Evolutionary conservation across 2,888 invertebrate species (phyloP).

Genomic region (Sepiola atlantica): DNA sequence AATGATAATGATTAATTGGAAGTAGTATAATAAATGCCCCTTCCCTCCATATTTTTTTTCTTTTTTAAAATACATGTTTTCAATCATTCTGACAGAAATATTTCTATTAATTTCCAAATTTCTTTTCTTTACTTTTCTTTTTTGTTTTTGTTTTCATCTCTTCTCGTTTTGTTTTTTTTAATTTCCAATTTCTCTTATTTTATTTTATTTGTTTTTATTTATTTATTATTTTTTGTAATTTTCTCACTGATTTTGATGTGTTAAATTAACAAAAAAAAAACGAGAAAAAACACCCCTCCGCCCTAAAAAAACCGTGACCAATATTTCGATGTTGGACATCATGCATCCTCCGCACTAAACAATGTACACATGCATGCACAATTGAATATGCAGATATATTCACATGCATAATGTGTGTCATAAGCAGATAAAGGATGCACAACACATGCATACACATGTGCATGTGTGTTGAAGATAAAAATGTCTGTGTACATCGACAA

Average conservation of each 20-base stretch:
- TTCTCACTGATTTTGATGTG: background rate
- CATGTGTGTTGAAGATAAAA: background rate
- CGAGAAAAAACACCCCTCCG: background rate
- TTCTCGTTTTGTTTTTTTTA: background rate
- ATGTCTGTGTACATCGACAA: background rate
- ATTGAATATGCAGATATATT: background rate
- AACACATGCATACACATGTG: background rate
- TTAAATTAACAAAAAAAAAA: background rate
- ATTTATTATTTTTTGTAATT: background rate
- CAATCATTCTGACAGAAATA: background rate
- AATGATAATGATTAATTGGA: no score
- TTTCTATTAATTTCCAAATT: background rate
- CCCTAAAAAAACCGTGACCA: no score
- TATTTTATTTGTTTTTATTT: background rate
- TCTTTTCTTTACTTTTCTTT: background rate
- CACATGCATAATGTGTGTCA: background rate
- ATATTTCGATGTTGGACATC: background rate
- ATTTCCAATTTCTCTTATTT: background rate
- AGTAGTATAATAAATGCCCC: background rate
- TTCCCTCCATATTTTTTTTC: background rate
- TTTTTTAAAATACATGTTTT: constrained; percentile 10
- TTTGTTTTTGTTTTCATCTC: background rate
- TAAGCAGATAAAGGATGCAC: background rate
- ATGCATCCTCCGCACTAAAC: background rate
- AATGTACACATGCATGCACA: background rate